Base-by-base conservation (phyloP, 53 echinoderm and acorn worm species). In the Arbacia lixula region DNA sequence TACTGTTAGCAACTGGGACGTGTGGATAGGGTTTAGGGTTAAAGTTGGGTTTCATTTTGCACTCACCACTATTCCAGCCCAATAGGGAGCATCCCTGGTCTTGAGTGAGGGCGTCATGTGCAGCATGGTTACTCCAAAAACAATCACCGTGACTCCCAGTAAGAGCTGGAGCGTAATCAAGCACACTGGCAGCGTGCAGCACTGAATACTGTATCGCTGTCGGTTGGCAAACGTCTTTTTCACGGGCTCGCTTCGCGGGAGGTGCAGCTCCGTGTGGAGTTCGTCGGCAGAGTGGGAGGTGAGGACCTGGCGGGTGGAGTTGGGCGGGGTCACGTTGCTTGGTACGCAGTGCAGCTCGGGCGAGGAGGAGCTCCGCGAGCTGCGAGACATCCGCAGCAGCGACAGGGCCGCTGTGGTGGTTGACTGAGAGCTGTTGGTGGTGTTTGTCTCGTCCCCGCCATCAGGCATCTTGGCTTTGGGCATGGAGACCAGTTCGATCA, bases 1-100 rank as follows among this genome's bases (percentile, higher is more conserved):
- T n/a, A n/a, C n/a, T n/a, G n/a, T n/a, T n/a, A n/a, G n/a, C n/a
- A n/a, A n/a, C n/a, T n/a, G n/a, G n/a, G n/a, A n/a, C n/a, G n/a
- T n/a, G n/a, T n/a, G n/a, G n/a, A n/a, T n/a, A n/a, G n/a, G n/a
- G n/a, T n/a, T n/a, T n/a, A n/a, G n/a, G n/a, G n/a, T n/a, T n/a
- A n/a, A n/a, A n/a, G n/a, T n/a, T n/a, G n/a, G n/a, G n/a, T n/a
- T n/a, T n/a, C n/a, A n/a, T n/a, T n/a, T n/a, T n/a, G n/a, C n/a
- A 95, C 99, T 94, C 78, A 99, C 99, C 95, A 92, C 86, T 72
- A 94, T 77, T 36, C 99, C 99, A 28, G 99, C 94, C 99, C 99
- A 99, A 81, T 95, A 95, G 1, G 99, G 99, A 26, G 99, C 94
- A 89, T 99, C 99, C 54, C 99, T 88, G 28, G 85, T 88, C 85